phyloP scores from a whole-genome alignment of 1,140 invertebrate genomes.

The Lerema accius region DNA sequence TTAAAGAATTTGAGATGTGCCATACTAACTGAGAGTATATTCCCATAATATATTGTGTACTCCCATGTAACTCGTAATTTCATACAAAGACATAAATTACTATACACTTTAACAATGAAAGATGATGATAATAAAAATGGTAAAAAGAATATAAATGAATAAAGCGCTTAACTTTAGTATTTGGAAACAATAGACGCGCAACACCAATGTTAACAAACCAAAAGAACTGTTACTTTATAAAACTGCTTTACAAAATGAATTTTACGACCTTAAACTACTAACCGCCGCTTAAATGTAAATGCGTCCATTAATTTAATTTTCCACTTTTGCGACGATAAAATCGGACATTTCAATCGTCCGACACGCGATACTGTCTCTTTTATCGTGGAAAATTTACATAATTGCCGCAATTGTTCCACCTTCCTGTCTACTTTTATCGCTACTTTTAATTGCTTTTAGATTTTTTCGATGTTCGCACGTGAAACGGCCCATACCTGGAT shows the following conservation, averaged over 20 bases:
- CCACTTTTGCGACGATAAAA: constrained; percentile 62
- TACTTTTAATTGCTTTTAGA: constrained; percentile 32
- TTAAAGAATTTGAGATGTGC: no score
- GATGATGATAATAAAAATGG: no score
- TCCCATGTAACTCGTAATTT: no score
- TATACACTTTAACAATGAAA: no score
- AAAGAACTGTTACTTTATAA: background rate
- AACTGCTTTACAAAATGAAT: constrained; percentile 37
- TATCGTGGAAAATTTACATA: constrained; percentile 61
- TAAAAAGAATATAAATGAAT: no score
- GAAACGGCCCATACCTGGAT: background rate
- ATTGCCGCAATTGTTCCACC: constrained; percentile 50
- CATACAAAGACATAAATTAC: no score
- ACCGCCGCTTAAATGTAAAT: constrained; percentile 61
- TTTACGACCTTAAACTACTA: constrained; percentile 39
- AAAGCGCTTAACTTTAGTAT: no score
- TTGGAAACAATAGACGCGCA: no score
- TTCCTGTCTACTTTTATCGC: constrained; percentile 32
- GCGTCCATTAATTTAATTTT: constrained; percentile 67
- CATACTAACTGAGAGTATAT: no score
- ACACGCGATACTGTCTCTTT: constrained; percentile 57
- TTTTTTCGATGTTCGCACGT: background rate
- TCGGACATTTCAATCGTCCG: constrained; percentile 60
- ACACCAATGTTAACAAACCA: no score
- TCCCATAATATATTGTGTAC: no score